Percentiles rank a stretch among this genome's conserved stretches.
These are phyloP conservation scores for Lindbergichthys nudifrons DNA, from an alignment of 2,797 vertebrate genomes.

Conservation along the genomic window DNA sequence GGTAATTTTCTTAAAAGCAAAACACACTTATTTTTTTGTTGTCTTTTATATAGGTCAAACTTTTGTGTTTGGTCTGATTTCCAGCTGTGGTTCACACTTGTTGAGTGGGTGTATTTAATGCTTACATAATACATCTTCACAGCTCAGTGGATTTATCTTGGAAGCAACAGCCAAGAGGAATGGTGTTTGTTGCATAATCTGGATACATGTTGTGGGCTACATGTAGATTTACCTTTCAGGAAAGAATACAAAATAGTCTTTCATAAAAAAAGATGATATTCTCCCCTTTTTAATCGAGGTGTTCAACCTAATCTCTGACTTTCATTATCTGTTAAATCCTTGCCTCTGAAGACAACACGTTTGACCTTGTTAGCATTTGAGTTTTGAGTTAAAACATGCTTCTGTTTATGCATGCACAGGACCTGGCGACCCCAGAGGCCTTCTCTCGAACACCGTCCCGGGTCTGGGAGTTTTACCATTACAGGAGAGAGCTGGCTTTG, in stretches of 20 bases:
- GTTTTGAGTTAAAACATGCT: conserved; percentile 11
- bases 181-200: conserved; percentile 47
- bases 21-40: not conserved
- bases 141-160: conserved; percentile 44
- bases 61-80: conserved; percentile 36
- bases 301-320: not conserved
- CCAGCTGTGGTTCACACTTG: conserved; percentile 35
- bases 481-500: conserved; percentile 90
- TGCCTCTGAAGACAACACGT: not conserved
- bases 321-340: conserved; percentile 1
- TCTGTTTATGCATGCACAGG: conserved; percentile 77
- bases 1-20: conserved; percentile 76
- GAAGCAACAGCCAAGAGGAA: conserved; percentile 17
- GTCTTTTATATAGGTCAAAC: conserved; percentile 28
- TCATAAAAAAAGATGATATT: conserved; percentile 14
- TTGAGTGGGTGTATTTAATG: conserved; percentile 53
- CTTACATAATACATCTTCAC: conserved; percentile 52
- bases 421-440: conserved; percentile 91
- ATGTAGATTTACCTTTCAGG: conserved; percentile 19
- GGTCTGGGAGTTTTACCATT: conserved; percentile 98
- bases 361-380: not conserved
- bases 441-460: conserved; percentile 92
- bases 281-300: not conserved
- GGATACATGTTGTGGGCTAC: conserved; percentile 17
- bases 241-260: conserved; percentile 31